Evolutionary conservation across 2,888 invertebrate genomes (phyloP), one percentile per base, ranked within the genome.

Genomic region (Tubulanus polymorphus): DNA sequence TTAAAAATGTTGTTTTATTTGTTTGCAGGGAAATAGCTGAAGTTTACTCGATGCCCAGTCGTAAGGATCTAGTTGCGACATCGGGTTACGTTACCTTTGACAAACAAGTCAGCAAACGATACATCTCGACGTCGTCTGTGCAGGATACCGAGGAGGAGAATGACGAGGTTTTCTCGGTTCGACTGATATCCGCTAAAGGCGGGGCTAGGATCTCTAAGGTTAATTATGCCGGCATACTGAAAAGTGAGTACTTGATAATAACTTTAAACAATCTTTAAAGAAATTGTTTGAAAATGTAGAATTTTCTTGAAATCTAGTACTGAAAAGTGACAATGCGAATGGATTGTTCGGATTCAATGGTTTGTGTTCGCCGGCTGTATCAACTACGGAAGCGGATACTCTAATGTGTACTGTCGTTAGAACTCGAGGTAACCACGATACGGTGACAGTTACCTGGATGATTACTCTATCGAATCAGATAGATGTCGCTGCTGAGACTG

Each of bases 261-360:
- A 32, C 10, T n/a, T n/a, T 12, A 49, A 26, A 10, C 49, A 25
- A 12, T 12, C 12, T 10, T 15, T 26, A 49, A 30, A n/a, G n/a
- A n/a, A n/a, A n/a, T 5, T 32, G 35, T 18, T 15, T 20, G n/a
- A 12, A n/a, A 32, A n/a, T n/a, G 10, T 12, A 49, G 23, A 10
- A 27, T 12, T 8, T 12, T 20, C 8, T 15, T 26, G 35, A 30
- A n/a, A 15, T 63, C 37, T 64, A 76, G 77, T 77, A 29, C 53
- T 75, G 59, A 77, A 77, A 63, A 77, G 77, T 65, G 77, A 77
- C 68, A 73, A 73, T 65, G 76, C 77, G 45, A 76, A 76, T 62
- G 77, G 77, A 3, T 57, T 75, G 57, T 76, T 76, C 59, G 70
- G 70, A n/a, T 71, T 76, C 51, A 51, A 59, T 25, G 66, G 67